Base-by-base conservation (phyloP, 2,797 vertebrate species). In the Schizopygopsis pylzovi region DNA sequence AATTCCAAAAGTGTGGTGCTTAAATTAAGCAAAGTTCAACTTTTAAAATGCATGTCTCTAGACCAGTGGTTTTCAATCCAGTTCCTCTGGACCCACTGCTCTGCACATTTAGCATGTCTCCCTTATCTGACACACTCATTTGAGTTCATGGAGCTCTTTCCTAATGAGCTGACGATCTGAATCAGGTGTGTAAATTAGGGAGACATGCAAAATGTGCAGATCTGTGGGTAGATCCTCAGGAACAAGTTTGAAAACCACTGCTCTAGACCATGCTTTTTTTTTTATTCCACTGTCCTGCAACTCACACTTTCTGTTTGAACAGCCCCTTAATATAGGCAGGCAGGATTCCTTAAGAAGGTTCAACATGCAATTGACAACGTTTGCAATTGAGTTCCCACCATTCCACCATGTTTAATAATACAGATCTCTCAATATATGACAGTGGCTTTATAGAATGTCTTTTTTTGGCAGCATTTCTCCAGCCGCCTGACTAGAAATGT, bases 401-500 rank as follows among this genome's bases (percentile, higher is more conserved):
- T 68, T 54, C 12, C 18, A 7, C 10, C 16, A 43, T 49, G 6
- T 49, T 67, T 80, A 56, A 25, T 71, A 71, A 56, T 71, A 28
- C 12, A 43, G 47, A 47, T 79, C 37, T 56, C 12, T 79, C 22
- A 41, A 52, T 78, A 73, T 28, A 16, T 65, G 83, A 84, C 37
- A 79, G 71, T 8, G 6, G 56, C 28, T 25, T 83, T 83, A 20
- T 25, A 52, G 47, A 71, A 56, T 56, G 16, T 28, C 65, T 70
- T 81, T 70, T 54, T 81, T 70, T 70, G 33, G 8, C 47, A 25
- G 33, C 25, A 81, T 56, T 70, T 70, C 63, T 81, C 65, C 33
- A 73, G 39, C 12, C 5, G 1, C 43, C 10, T 45, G 39, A 28
- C 45, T 68, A 22, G 39, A 78, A 78, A 70, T 78, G 75, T 84